Evolutionary conservation across 2,113 vertebrate genomes (phyloP).

Genomic region (Hemiprocne comata): DNA sequence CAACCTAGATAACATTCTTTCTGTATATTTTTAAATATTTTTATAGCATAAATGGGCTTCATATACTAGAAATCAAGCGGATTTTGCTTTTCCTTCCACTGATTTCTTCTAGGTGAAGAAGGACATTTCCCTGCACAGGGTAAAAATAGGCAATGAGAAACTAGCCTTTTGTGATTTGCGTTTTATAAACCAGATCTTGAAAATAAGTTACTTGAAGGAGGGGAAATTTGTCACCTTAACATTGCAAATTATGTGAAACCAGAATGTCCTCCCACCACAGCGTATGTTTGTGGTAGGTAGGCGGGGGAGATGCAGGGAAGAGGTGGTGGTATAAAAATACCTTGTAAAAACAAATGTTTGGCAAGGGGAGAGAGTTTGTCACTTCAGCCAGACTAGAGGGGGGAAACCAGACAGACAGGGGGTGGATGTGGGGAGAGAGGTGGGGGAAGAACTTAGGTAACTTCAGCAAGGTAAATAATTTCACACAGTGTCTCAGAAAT

Average conservation of each 20-base stretch:
- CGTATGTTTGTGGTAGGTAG: conserved; percentile 55
- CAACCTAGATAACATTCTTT: neutral
- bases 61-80: neutral
- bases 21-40: neutral
- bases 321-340: conserved; percentile 65
- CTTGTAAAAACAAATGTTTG: conserved; percentile 62
- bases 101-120: neutral
- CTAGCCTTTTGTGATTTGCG: neutral
- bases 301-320: conserved; percentile 51
- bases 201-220: neutral
- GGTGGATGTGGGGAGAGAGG: neutral
- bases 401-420: conserved; percentile 64
- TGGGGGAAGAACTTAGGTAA: neutral
- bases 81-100: neutral
- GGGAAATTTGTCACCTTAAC: conserved; percentile 54
- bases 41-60: neutral
- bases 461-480: conserved; percentile 50
- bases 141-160: neutral
- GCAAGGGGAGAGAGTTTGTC: conserved; percentile 46
- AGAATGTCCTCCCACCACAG: conserved; percentile 55
- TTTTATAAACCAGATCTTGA: conserved; percentile 7
- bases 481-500: conserved; percentile 6
- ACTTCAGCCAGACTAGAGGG: conserved; percentile 54
- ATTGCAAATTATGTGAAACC: conserved; percentile 61
- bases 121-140: neutral